phyloP scores from a whole-genome alignment of 1,140 invertebrate species.

The Drosophila eugracilis region DNA sequence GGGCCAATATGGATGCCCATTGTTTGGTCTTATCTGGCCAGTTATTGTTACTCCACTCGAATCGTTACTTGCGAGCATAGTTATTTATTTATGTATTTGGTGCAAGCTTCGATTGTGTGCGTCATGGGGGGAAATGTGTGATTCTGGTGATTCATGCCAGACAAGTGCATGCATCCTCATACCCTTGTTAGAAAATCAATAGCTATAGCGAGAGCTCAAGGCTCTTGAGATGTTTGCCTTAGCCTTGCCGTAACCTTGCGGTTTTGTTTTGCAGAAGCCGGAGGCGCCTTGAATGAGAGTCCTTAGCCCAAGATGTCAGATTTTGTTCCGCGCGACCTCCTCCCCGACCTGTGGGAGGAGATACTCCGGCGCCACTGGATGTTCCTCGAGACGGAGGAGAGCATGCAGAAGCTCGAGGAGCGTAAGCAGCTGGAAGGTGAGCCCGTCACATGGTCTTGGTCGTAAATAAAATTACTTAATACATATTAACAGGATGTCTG shows the following conservation, averaged over 20 bases:
- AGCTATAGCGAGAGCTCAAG: slow-evolving; percentile 30
- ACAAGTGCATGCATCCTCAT: slow-evolving; percentile 29
- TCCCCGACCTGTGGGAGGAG: slow-evolving; percentile 87
- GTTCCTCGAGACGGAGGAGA: slow-evolving; percentile 91
- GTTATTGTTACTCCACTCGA: slow-evolving; percentile 44
- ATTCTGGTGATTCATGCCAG: slow-evolving; percentile 41
- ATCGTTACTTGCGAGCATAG: not conserved
- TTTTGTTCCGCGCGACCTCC: slow-evolving; percentile 73
- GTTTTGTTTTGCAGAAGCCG: slow-evolving; percentile 49
- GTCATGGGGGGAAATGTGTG: slow-evolving; percentile 24
- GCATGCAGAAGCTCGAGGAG: slow-evolving; percentile 89
- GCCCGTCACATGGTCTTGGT: not conserved
- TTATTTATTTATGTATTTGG: slow-evolving; percentile 32
- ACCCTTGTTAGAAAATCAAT: slow-evolving; percentile 48
- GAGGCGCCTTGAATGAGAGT: slow-evolving; percentile 74
- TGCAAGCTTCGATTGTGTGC: slow-evolving; percentile 28
- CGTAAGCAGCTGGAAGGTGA: slow-evolving; percentile 91
- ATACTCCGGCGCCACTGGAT: slow-evolving; percentile 90
- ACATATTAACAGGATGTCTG: slow-evolving; percentile 87
- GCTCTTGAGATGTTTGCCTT: slow-evolving; percentile 45
- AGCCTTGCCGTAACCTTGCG: slow-evolving; percentile 32
- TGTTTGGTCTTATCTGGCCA: slow-evolving; percentile 45
- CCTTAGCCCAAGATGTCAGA: slow-evolving; percentile 78
- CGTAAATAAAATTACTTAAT: not conserved
- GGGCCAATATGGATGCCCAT: slow-evolving; percentile 20